Percentiles rank a stretch among this genome's conserved stretches.
Conservation (phyloP, 2,797 vertebrate species). For the Enteromius afrohamiltoni region DNA sequence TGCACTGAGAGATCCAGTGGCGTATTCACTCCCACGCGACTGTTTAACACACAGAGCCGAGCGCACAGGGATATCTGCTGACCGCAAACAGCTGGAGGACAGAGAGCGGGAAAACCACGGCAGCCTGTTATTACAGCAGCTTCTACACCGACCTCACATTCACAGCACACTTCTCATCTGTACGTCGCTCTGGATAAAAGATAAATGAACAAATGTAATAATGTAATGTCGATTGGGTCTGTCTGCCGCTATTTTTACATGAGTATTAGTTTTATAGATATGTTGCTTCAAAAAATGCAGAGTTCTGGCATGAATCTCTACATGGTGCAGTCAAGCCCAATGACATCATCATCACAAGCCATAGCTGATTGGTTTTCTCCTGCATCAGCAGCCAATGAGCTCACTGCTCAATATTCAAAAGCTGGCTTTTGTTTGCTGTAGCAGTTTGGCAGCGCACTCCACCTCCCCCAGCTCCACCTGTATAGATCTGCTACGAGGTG, state of each 20-base stretch:
- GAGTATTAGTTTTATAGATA: neutral
- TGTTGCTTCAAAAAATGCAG: neutral
- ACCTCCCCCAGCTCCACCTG: too few relatives aligned
- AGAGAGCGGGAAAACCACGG: neutral
- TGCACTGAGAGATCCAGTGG: neutral
- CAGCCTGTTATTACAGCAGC: conserved; percentile 3
- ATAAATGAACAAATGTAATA: neutral
- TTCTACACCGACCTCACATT: neutral
- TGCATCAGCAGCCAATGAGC: too few relatives aligned
- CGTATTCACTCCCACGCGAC: neutral
- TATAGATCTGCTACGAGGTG: too few relatives aligned
- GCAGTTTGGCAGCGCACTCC: too few relatives aligned
- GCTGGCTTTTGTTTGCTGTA: too few relatives aligned
- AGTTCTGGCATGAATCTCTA: too few relatives aligned
- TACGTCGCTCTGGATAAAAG: neutral
- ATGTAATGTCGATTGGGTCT: neutral
- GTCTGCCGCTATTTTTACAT: neutral
- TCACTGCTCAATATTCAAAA: too few relatives aligned
- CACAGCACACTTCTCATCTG: neutral
- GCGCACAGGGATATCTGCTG: neutral
- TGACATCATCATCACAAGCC: too few relatives aligned
- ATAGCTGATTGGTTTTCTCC: too few relatives aligned
- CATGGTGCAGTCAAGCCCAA: too few relatives aligned
- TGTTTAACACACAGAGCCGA: conserved; percentile 19
- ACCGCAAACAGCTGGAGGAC: conserved; percentile 11